Evolutionary conservation across 53 echinoderm and acorn worm species (phyloP).

Genomic region (Arbacia lixula): DNA sequence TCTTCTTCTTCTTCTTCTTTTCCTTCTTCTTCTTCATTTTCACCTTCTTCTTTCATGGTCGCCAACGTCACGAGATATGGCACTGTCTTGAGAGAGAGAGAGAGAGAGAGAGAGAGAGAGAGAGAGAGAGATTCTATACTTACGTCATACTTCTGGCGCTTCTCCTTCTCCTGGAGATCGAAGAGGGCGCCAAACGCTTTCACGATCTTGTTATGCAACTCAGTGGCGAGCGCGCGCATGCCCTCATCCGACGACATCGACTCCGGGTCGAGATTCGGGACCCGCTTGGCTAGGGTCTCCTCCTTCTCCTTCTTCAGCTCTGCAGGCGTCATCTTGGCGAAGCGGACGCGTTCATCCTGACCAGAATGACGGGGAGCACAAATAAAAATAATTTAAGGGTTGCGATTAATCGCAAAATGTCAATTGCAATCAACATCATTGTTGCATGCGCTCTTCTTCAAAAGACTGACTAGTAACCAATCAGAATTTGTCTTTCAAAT

Average conservation of each 20-base stretch:
- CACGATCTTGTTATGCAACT: constrained; percentile 23
- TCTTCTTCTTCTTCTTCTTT: neutral
- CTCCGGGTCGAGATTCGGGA: constrained; percentile 11
- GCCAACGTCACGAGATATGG: too few species aligned
- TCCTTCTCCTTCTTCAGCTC: constrained; percentile 46
- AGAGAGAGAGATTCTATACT: too few species aligned
- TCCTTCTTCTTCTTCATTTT: neutral
- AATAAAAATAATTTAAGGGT: neutral
- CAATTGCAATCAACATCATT: too few species aligned
- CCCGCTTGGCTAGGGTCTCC: constrained; percentile 23
- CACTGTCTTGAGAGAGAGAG: too few species aligned
- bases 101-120: too few species aligned
- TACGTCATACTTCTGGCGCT: constrained; percentile 49
- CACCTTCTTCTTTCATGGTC: neutral
- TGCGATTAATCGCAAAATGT: neutral
- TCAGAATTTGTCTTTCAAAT: too few species aligned
- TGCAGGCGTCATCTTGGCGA: constrained; percentile 41
- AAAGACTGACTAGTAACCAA: too few species aligned
- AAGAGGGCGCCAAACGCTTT: constrained; percentile 50
- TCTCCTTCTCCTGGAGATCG: constrained; percentile 55
- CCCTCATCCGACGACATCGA: constrained; percentile 23
- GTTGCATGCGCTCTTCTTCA: too few species aligned
- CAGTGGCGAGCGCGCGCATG: constrained; percentile 7
- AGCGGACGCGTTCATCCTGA: constrained; percentile 49
- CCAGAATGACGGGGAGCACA: neutral